Evolutionary conservation across 1,140 invertebrate species (phyloP), one percentile per base, ranked within the genome.

Genomic region (Drosophila obscura): DNA sequence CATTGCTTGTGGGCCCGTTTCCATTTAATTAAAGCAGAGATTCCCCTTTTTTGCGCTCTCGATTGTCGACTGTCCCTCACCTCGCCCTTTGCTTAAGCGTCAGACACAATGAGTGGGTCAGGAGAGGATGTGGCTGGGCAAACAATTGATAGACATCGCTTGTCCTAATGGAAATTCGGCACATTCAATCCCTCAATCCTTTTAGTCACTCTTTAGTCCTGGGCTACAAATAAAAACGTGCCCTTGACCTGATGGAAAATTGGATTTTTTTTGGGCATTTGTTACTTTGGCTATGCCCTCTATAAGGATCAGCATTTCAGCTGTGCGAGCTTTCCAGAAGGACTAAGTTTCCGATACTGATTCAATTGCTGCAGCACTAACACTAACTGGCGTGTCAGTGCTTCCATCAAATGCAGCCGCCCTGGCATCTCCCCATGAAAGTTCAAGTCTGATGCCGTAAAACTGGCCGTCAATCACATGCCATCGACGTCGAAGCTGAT

Each of bases 151-250:
- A 35, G 35, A 16, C 66, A 44, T 69, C 51, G 26, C 16, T 31
- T 7, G 44, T 31, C 45, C 26, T 68, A 69, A 69, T 68, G 66
- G 45, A 69, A 57, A 69, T 50, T 43, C 50, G 35, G 9, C 24
- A 68, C 57, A 50, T 50, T 16, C 48, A 59, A 35, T 35, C 51
- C 50, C 49, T 41, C 44, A 69, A 68, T 69, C 63, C 63, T 69
- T 68, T 69, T 24, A 50, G 35, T 22, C 8, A 49, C 64, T 15
- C 9, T 68, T 31, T 35, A n/a, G 50, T 24, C 44, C 15, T 13
- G 9, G 19, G 4, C 28, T 49, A 15, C 26, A 35, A 26, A 69
- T 11, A 58, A 69, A 13, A 8, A 43, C n/a, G n/a, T 2, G 52
- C 49, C 67, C 51, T 69, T 69, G 67, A 68, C 64, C 51, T 35